Conservation (phyloP, 2,113 vertebrate genomes). For the Oryzias curvinotus region DNA sequence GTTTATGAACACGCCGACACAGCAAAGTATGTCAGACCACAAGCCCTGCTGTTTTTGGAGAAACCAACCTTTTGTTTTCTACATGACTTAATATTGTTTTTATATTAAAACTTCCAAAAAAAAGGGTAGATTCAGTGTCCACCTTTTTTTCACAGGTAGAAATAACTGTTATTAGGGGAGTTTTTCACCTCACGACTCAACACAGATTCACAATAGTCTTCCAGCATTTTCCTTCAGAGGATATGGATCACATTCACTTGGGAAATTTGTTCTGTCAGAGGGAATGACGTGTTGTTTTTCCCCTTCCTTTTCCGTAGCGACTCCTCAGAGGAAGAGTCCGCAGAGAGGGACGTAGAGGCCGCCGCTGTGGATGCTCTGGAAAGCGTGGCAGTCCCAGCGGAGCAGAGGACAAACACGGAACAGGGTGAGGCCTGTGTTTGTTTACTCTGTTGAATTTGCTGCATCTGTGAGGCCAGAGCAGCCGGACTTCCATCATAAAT, state of each 20-base stretch:
- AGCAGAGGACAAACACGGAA: conserved; percentile 32
- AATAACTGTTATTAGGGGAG: not conserved
- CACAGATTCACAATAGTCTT: not conserved
- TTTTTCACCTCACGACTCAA: not conserved
- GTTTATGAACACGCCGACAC: conserved; percentile 47
- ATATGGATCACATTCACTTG: not conserved
- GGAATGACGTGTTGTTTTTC: conserved; percentile 17
- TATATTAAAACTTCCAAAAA: too few relatives aligned
- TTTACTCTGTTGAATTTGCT: conserved; percentile 4
- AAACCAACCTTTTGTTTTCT: not conserved
- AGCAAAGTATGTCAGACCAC: conserved; percentile 69
- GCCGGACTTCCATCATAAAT: not conserved
- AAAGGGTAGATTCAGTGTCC: too few relatives aligned
- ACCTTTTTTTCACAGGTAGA: too few relatives aligned
- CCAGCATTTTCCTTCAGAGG: not conserved
- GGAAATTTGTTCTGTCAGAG: not conserved
- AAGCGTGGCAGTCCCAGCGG: conserved; percentile 6
- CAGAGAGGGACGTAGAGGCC: conserved; percentile 64
- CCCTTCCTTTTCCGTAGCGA: conserved; percentile 56
- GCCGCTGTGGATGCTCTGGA: conserved; percentile 4
- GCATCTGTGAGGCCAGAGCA: not conserved
- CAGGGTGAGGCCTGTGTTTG: conserved; percentile 53
- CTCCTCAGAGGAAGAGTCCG: conserved; percentile 75
- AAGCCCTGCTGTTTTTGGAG: not conserved
- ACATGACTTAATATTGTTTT: too few relatives aligned